A percentile compares a stretch with the other conserved stretches of the same genome.
These are phyloP conservation scores for Tachysurus vachellii DNA, from an alignment of 2,113 vertebrate species.

Conservation along the genomic window DNA sequence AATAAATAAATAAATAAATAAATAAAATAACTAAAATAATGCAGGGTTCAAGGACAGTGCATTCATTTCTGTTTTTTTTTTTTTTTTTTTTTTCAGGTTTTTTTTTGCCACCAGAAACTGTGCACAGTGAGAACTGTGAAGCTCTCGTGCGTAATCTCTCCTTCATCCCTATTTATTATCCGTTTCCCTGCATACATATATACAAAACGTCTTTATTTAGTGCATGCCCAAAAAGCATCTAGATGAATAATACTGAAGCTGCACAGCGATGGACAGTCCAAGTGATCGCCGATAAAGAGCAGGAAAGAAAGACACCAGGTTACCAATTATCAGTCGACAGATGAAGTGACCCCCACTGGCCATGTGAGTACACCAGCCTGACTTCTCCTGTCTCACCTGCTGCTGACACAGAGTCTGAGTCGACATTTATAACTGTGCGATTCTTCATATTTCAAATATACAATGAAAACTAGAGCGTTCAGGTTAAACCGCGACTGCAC, in stretches of 20 bases:
- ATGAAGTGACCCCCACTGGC: slow-evolving; percentile 63
- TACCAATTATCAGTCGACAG: slow-evolving; percentile 63
- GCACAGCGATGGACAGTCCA: slow-evolving; percentile 66
- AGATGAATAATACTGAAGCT: slow-evolving; percentile 52
- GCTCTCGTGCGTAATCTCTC: slow-evolving; percentile 69
- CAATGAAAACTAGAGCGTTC: neutral
- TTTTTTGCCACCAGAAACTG: neutral
- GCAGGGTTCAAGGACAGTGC: neutral
- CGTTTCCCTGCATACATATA: slow-evolving; percentile 64
- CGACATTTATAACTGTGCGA: slow-evolving; percentile 16
- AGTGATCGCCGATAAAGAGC: slow-evolving; percentile 58
- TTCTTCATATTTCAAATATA: slow-evolving; percentile 3
- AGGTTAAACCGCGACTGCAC: neutral
- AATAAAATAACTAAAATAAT: no score
- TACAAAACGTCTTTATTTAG: slow-evolving; percentile 69
- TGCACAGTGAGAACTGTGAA: slow-evolving; percentile 64
- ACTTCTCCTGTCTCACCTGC: slow-evolving; percentile 60
- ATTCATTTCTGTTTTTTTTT: neutral
- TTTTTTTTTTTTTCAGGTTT: neutral
- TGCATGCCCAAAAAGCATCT: slow-evolving; percentile 60
- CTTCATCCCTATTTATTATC: slow-evolving; percentile 75
- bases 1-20: rapidly evolving
- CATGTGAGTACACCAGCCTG: slow-evolving; percentile 72
- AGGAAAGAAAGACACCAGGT: slow-evolving; percentile 60
- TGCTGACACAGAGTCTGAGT: slow-evolving; percentile 49